Conservation (phyloP, 2,113 vertebrate species). For the Tychaedon coryphoeus region DNA sequence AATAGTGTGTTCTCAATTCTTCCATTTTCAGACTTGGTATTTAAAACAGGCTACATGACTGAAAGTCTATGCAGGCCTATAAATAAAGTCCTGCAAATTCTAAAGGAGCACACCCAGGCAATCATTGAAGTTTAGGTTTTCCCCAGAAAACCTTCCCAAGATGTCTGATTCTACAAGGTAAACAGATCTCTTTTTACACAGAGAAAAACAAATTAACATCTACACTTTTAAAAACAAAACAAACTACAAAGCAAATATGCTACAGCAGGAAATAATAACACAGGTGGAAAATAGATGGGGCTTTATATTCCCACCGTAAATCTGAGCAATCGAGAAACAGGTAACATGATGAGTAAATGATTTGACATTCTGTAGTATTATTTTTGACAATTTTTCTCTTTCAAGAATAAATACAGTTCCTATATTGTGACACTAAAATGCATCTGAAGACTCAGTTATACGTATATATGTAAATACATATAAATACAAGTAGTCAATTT, state of each 20-base stretch:
- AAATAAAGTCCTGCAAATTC: slow-evolving; percentile 40
- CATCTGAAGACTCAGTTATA: background rate
- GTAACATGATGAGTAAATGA: background rate
- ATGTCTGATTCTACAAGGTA: background rate
- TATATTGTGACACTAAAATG: background rate
- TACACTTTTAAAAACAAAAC: background rate
- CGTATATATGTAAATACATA: background rate
- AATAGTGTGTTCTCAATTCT: background rate
- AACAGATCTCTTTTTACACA: background rate
- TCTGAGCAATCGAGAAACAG: background rate
- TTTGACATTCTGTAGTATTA: background rate
- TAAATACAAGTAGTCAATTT: background rate
- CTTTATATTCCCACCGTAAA: background rate
- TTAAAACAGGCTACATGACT: slow-evolving; percentile 12
- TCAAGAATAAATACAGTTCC: background rate
- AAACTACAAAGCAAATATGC: background rate
- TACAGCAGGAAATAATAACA: background rate
- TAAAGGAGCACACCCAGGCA: slow-evolving; percentile 12
- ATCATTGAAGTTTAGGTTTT: background rate
- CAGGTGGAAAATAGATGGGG: background rate
- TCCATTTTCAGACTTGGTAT: background rate
- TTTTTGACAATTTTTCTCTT: background rate
- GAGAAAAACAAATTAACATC: background rate
- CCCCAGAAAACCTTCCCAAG: background rate
- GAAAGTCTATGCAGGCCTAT: slow-evolving; percentile 20